Conservation (phyloP, 2,888 invertebrate genomes). For the Patella pellucida region DNA sequence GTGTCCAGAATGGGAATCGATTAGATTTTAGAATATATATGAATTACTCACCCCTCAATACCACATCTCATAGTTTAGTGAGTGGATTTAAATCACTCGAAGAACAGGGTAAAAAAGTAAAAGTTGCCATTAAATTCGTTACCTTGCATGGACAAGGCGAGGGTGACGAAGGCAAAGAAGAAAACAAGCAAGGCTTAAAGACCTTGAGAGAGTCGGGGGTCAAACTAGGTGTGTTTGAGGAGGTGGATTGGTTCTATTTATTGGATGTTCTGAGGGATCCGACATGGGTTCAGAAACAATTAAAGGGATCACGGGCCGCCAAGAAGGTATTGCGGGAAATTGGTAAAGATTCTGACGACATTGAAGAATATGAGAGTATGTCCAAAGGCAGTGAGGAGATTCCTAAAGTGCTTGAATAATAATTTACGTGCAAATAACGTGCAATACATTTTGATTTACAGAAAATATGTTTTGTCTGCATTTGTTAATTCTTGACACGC, state of each 20-base stretch:
- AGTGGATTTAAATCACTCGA: constrained; percentile 21
- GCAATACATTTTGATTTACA: no score
- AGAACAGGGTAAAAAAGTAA: constrained; percentile 22
- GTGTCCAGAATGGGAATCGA: constrained; percentile 21
- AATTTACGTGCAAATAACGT: not conserved
- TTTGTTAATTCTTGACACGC: no score
- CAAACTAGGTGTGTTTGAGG: constrained; percentile 25
- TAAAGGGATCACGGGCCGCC: not conserved
- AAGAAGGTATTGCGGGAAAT: not conserved
- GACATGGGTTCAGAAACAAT: not conserved
- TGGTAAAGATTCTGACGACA: not conserved
- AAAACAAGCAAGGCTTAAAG: constrained; percentile 26
- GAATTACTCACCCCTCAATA: constrained; percentile 29
- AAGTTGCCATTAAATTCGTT: constrained; percentile 25
- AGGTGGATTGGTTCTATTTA: constrained; percentile 26
- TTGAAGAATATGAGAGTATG: not conserved
- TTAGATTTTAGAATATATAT: constrained; percentile 25
- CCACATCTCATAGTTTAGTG: constrained; percentile 24
- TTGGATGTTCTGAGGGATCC: constrained; percentile 4
- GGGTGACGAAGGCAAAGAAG: constrained; percentile 27
- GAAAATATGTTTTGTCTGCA: no score
- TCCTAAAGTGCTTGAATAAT: not conserved
- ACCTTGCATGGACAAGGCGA: constrained; percentile 22
- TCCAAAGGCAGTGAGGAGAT: not conserved
- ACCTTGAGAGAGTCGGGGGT: constrained; percentile 19